A percentile compares a stretch with the other conserved stretches of the same genome.
These are phyloP conservation scores for Miltochrista miniata DNA, from an alignment of 2,888 invertebrate species.

Conservation along the genomic window DNA sequence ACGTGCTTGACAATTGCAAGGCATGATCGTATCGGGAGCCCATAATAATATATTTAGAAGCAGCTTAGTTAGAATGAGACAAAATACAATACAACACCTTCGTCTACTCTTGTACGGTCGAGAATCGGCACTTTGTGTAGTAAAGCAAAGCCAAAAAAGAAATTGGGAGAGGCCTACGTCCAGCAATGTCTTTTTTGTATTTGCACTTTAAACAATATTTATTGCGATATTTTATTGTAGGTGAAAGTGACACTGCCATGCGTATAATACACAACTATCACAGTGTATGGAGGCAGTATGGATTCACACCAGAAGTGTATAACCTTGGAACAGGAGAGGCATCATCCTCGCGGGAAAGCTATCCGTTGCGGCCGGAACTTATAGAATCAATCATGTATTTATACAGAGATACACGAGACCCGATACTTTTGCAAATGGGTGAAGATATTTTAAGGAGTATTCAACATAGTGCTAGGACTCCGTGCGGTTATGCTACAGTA, in stretches of 20 bases:
- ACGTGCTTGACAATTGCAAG: no score
- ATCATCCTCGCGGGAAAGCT: constrained; percentile 91
- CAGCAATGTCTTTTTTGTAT: no score
- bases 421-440: constrained; percentile 95
- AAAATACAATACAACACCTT: no score
- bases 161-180: no score
- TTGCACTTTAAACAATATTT: no score
- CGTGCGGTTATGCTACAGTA: constrained; percentile 99
- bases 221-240: constrained; percentile 59
- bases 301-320: constrained; percentile 99
- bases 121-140: no score
- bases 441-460: constrained; percentile 97
- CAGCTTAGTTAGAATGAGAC: no score
- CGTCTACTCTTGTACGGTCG: no score
- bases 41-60: no score
- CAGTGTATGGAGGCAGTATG: constrained; percentile 98
- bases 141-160: no score
- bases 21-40: no score
- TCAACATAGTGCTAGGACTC: constrained; percentile 95
- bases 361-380: constrained; percentile 97
- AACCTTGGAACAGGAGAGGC: constrained; percentile 96
- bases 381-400: constrained; percentile 98
- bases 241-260: constrained; percentile 95
- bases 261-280: constrained; percentile 98
- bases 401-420: constrained; percentile 97